These are phyloP conservation scores for Dinomys branickii DNA, from an alignment of 2,113 vertebrate genomes.

Conservation along the genomic window DNA sequence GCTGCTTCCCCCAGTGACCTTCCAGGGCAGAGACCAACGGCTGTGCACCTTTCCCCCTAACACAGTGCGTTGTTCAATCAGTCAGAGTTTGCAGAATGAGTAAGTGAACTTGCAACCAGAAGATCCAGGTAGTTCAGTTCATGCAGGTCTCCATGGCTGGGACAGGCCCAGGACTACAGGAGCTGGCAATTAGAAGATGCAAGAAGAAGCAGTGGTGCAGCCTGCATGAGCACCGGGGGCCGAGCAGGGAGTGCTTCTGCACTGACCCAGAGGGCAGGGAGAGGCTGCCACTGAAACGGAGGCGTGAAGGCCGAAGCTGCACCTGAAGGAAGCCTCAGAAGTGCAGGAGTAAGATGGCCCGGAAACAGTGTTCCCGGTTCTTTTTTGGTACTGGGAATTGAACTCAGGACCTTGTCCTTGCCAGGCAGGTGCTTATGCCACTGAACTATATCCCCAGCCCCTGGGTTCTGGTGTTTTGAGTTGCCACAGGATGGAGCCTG, in stretches of 20 bases:
- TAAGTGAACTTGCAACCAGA: background rate
- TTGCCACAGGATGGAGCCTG: background rate
- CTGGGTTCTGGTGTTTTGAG: rapidly evolving
- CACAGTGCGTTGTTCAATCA: background rate
- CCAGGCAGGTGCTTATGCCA: no score
- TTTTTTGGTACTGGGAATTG: no score
- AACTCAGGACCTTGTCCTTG: no score
- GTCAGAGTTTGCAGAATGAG: background rate
- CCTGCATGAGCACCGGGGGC: rapidly evolving
- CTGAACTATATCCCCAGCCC: no score
- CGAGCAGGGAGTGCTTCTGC: background rate
- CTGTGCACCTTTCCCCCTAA: background rate
- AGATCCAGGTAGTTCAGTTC: background rate
- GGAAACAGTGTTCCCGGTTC: background rate
- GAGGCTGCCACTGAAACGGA: background rate
- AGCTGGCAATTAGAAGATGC: background rate
- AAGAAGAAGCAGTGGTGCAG: background rate
- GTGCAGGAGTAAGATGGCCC: background rate
- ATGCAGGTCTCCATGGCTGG: background rate
- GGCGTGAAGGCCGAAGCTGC: background rate
- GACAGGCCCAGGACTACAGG: background rate
- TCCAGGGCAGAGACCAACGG: background rate
- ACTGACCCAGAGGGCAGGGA: background rate
- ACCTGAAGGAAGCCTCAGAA: no score
- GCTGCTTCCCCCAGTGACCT: background rate